Evolutionary conservation across 2,888 invertebrate genomes (phyloP).

Genomic region (Pyrrhia umbra): DNA sequence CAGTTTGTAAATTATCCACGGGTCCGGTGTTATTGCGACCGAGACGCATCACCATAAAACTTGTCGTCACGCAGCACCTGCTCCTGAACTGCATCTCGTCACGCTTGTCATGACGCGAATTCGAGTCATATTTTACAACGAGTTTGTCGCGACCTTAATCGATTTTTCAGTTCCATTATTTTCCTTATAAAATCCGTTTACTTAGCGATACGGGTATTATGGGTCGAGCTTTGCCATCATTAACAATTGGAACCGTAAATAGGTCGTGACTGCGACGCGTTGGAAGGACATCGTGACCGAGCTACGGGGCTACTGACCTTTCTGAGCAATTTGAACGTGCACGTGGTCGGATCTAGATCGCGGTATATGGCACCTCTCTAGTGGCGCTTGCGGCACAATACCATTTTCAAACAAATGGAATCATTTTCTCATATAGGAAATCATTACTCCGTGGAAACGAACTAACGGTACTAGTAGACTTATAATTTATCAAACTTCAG

Average conservation of each 20-base stretch:
- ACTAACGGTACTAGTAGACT: conserved; percentile 26
- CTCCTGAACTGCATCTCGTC: conserved; percentile 64
- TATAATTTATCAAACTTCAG: conserved; percentile 18
- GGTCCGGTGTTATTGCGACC: conserved; percentile 66
- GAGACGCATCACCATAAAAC: conserved; percentile 68
- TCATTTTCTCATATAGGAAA: conserved; percentile 46
- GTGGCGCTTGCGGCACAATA: conserved; percentile 40
- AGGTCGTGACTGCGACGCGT: conserved; percentile 83
- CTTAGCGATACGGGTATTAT: conserved; percentile 53
- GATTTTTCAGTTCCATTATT: conserved; percentile 68
- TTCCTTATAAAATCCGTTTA: conserved; percentile 54
- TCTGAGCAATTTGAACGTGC: conserved; percentile 75
- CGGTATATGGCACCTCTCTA: conserved; percentile 58
- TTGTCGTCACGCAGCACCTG: conserved; percentile 72
- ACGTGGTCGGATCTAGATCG: conserved; percentile 76
- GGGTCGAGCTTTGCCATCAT: conserved; percentile 64
- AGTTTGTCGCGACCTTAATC: conserved; percentile 73
- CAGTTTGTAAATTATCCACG: conserved; percentile 79
- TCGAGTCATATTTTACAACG: conserved; percentile 67
- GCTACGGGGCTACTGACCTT: conserved; percentile 84
- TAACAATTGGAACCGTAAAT: conserved; percentile 84
- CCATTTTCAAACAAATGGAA: conserved; percentile 42
- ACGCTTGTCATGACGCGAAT: conserved; percentile 72
- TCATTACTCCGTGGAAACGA: conserved; percentile 45
- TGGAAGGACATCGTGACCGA: conserved; percentile 84